These are phyloP conservation scores for Mesitornis unicolor DNA, from an alignment of 2,113 vertebrate species.

Conservation along the genomic window DNA sequence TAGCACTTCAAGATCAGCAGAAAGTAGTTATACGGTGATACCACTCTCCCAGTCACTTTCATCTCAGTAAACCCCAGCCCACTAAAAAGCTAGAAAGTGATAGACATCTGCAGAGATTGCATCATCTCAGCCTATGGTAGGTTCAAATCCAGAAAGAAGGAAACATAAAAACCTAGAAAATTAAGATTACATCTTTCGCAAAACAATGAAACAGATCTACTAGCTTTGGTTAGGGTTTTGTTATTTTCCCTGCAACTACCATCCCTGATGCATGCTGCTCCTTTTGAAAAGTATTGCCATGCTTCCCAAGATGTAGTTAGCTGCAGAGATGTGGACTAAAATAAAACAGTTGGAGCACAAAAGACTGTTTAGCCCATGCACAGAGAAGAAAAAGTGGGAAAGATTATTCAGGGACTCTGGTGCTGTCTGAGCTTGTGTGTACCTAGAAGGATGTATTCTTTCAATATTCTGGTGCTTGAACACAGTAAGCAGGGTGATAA, in stretches of 20 bases:
- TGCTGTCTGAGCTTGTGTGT: not conserved
- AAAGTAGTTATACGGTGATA: not conserved
- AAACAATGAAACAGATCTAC: not conserved
- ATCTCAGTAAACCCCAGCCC: not conserved
- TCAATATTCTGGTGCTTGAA: not conserved
- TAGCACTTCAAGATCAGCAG: not conserved
- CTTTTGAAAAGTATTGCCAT: not conserved
- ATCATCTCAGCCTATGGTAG: not conserved
- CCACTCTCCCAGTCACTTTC: not conserved
- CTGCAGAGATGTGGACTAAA: not conserved
- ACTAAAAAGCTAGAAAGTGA: not conserved
- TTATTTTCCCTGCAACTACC: not conserved
- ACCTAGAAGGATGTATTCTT: not conserved
- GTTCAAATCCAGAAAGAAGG: not conserved
- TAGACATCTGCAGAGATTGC: not conserved
- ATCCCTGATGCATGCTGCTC: not conserved
- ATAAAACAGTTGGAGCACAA: not conserved
- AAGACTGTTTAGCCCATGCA: not conserved
- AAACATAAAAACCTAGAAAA: not conserved
- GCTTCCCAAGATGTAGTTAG: not conserved
- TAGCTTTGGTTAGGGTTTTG: fast-evolving
- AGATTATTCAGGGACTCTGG: not conserved
- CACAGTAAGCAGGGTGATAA: not conserved
- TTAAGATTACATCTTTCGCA: not conserved
- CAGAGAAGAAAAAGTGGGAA: not conserved